Evolutionary conservation across 2,797 vertebrate genomes (phyloP), one percentile per base, ranked within the genome.

Genomic region (Cirrhinus mrigala): DNA sequence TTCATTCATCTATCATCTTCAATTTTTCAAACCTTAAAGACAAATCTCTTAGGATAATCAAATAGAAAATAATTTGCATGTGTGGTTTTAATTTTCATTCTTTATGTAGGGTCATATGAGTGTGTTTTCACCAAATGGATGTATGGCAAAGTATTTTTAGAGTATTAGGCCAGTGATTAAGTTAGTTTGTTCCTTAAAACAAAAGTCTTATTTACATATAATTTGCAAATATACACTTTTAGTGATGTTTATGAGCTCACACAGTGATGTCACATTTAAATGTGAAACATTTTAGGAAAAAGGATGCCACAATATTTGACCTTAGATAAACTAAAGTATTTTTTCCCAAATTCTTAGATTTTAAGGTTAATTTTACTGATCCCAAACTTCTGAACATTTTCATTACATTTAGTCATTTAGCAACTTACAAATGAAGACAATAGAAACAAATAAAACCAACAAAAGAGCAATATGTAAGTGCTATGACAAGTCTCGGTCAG

Each of bases 1-100:
- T 85, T 85, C 27, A 24, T 64, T 78, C 6, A 78, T 85, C 29
- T 12, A 66, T 80, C 76, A 40, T 79, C 27, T 88, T 85, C 40
- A 73, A 54, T 15, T n/a, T 56, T 44, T 16, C 18, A 44, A 81
- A 48, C 18, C 52, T 40, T 27, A 16, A 52, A 66, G 44, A 78
- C 68, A 60, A 48, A 58, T 50, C 11, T 20, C n/a, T 58, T 50
- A 64, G 24, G 27, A 64, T 62, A 27, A 44, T 1, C 20, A 68
- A 50, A 76, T 52, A 46, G 9, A 66, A 24, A 29, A n/a, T 16
- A 52, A 62, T 46, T 74, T 50, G 68, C 6, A 2, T 4, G 24
- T 60, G 48, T 48, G 24, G 9, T 73, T 7, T 11, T 62, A 12
- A n/a, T 69, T 54, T 54, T 24, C 15, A 54, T 18, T 16, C 50